Evolutionary conservation across 2,888 invertebrate genomes (phyloP), one percentile per base, ranked within the genome.

Genomic region (Orthosia gothica): DNA sequence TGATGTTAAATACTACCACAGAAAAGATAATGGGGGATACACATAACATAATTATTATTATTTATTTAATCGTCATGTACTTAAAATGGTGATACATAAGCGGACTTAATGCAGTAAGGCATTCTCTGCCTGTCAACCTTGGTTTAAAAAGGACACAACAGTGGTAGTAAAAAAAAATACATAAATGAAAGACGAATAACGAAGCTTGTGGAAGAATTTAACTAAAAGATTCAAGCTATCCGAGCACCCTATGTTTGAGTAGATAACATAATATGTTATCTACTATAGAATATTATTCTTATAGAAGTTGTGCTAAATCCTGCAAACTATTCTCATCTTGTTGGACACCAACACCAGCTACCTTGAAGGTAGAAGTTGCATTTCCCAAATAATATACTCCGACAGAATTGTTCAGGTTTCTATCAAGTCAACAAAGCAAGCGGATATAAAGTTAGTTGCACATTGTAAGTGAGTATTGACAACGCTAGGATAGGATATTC

Each of bases 1-100:
- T 70, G 52, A 70, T 75, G 55, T 62, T 50, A 32, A 18, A 5
- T 62, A 54, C 15, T 15, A 20, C 15, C 13, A 9, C 9, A 20
- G 50, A 67, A 50, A 45, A 26, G 26, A n/a, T 16, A 54, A 54
- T 45, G 13, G 13, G 18, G 26, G 11, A 32, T 23, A 47, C 47
- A 57, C 15, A 32, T 32, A 5, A 9, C 40, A 7, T 9, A 40
- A 40, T 40, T 40, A n/a, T n/a, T n/a, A n/a, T n/a, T n/a, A n/a
- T n/a, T n/a, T n/a, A n/a, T n/a, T n/a, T n/a, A n/a, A n/a, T n/a
- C n/a, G n/a, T n/a, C n/a, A n/a, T n/a, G n/a, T n/a, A n/a, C n/a
- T n/a, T n/a, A n/a, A n/a, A n/a, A n/a, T n/a, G n/a, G n/a, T n/a
- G n/a, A n/a, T n/a, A n/a, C n/a, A n/a, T n/a, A n/a, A n/a, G n/a